These are phyloP conservation scores for Lamellibrachia luymesi DNA, from an alignment of 1,140 invertebrate genomes.

Conservation along the genomic window DNA sequence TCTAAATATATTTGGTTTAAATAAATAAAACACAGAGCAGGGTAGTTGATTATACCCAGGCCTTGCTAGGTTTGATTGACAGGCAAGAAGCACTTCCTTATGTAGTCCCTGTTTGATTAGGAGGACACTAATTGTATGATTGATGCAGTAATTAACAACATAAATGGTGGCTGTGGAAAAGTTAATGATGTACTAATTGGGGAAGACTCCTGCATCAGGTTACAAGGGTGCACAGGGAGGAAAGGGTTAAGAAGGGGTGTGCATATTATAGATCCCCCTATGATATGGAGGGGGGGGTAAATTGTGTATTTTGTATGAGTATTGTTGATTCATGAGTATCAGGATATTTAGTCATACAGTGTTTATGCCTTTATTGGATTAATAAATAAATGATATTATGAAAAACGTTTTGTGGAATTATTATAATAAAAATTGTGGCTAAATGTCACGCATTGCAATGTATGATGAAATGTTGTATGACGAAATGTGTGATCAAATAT, in stretches of 20 bases:
- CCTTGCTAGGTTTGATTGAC: not conserved
- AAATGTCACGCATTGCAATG: too few relatives aligned
- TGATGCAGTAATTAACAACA: not conserved
- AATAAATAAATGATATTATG: too few relatives aligned
- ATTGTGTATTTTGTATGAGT: too few relatives aligned
- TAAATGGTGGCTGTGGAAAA: not conserved
- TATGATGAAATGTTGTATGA: too few relatives aligned
- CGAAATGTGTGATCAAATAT: too few relatives aligned
- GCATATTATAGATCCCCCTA: not conserved
- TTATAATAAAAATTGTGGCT: too few relatives aligned
- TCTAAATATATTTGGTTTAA: not conserved
- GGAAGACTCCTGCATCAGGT: not conserved
- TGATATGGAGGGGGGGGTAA: not conserved
- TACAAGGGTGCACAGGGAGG: not conserved
- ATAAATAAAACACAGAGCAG: not conserved
- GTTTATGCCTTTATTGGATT: too few relatives aligned
- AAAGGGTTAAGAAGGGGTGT: not conserved
- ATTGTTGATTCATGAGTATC: too few relatives aligned
- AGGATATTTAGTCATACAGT: too few relatives aligned
- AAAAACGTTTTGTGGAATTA: too few relatives aligned
- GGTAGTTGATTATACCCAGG: not conserved
- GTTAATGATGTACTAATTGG: not conserved
- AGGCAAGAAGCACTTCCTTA: not conserved
- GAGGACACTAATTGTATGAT: not conserved
- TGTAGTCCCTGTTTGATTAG: not conserved